Evolutionary conservation across 2,113 vertebrate genomes (phyloP), one percentile per base, ranked within the genome.

Genomic region (Lepus americanus): DNA sequence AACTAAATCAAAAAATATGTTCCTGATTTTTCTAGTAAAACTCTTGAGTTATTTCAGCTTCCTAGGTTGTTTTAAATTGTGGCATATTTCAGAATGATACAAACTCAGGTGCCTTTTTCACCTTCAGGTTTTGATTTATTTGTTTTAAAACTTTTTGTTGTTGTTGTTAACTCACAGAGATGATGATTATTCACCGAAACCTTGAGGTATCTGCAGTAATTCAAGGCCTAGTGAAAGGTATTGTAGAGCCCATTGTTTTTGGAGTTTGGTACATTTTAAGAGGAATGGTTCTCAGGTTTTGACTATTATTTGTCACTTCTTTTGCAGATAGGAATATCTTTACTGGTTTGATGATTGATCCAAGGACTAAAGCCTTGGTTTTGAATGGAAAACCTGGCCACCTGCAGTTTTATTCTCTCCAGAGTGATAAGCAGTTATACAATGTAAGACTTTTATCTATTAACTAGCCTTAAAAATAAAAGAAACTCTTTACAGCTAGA

Each of bases 371-470:
- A 98, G 98, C 99, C 89, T 97, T 99, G 97, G 99, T 99, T 92
- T 98, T 99, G 90, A 99, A 99, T 27, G 99, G 99, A 36, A 99
- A 99, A 95, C 99, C 99, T 0, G 99, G 99, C n/a, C 99, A 99
- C 94, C 96, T 99, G 94, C 99, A 99, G 97, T 99, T 99, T 97
- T 99, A 99, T 93, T 99, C 99, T 44, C 98, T 99, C 39, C 99
- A 99, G 61, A 98, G 97, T 96, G 99, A 99, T 97, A 99, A 99
- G 13, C 99, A 99, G 69, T 97, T 99, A 25, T 99, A 99, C 97
- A 99, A 99, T 86, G 99, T 99, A 98, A 99, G 99, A 96, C 87
- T 89, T 33, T 77, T 7, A 64, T 86, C 27, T 23, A 9, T 63
- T 87, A 49, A 72, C 27, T 69, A 29, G 2, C 44, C 49, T 87